Evolutionary conservation across 2,888 invertebrate species (phyloP), one percentile per base, ranked within the genome.

Genomic region (Latrodectus hesperus): DNA sequence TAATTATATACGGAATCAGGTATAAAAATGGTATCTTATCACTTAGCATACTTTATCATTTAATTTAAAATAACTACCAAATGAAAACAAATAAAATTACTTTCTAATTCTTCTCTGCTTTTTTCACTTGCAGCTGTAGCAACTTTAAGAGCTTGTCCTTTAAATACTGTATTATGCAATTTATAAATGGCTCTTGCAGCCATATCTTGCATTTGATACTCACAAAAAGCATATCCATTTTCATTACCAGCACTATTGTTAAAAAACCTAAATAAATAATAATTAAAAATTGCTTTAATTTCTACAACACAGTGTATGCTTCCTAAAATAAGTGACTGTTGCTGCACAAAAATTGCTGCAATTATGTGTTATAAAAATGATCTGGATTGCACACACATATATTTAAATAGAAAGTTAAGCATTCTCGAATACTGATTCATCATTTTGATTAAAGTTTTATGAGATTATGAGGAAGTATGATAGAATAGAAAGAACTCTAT

Each of bases 151-250:
- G 97, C 96, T 84, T 99, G 94, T 0, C 99, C 99, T 79, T 98
- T 97, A 89, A 99, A 97, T 93, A 99, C 99, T 92, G 97, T 97
- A 6, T 98, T 97, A 92, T 98, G 98, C 51, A 99, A 94, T 92
- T 99, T 99, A 83, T 99, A 94, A 97, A 99, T 99, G 0, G 99
- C 99, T 93, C 98, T 97, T 74, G 98, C 94, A 0, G 99, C 99
- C 0, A 99, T 99, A 92, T 99, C 98, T 91, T 97, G 96, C 92
- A 99, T 99, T 91, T 98, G 96, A 92, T 99, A 99, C 92, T 99
- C 99, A 92, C 99, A 99, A 92, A 99, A 99, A 0, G 99, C 99
- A 95, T 99, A 99, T 9, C 99, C 99, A 93, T 99, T 99, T 0
- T 99, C 99, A 93, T 99, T 99, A 81, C 99, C 99, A 92, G 99